A percentile compares a stretch with the other conserved stretches of the same genome.
Conservation (phyloP, 2,888 invertebrate species). For the Masnerella sp. region DNA sequence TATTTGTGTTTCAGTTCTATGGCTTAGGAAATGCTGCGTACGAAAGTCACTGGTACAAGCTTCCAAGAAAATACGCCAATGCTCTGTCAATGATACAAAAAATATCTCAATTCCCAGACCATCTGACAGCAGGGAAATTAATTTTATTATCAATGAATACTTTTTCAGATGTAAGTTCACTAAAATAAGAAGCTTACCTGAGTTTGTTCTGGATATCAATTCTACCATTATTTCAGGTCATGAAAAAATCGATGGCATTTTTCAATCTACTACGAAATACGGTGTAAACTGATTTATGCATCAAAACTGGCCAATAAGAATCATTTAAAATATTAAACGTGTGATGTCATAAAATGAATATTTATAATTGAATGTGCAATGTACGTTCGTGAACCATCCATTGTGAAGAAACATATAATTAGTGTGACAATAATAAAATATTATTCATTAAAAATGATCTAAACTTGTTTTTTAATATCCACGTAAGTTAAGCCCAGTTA, state of each 20-base stretch:
- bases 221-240: background rate
- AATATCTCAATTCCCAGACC: constrained; percentile 5
- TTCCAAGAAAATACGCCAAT: background rate
- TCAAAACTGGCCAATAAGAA: too few species aligned
- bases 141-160: constrained; percentile 1
- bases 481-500: too few species aligned
- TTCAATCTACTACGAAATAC: constrained; percentile 8
- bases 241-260: constrained; percentile 2
- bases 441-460: too few species aligned
- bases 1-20: background rate
- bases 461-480: too few species aligned
- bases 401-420: too few species aligned
- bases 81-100: background rate
- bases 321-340: too few species aligned
- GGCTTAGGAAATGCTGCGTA: background rate
- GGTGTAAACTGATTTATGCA: too few species aligned
- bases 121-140: constrained; percentile 10
- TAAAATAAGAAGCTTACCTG: too few species aligned
- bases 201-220: background rate
- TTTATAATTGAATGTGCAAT: too few species aligned
- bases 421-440: too few species aligned
- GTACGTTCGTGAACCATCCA: too few species aligned
- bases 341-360: too few species aligned
- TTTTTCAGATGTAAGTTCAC: constrained; percentile 7
- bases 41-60: background rate